Evolutionary conservation across 2,888 invertebrate genomes (phyloP).

Genomic region (Trissolcus japonicus): DNA sequence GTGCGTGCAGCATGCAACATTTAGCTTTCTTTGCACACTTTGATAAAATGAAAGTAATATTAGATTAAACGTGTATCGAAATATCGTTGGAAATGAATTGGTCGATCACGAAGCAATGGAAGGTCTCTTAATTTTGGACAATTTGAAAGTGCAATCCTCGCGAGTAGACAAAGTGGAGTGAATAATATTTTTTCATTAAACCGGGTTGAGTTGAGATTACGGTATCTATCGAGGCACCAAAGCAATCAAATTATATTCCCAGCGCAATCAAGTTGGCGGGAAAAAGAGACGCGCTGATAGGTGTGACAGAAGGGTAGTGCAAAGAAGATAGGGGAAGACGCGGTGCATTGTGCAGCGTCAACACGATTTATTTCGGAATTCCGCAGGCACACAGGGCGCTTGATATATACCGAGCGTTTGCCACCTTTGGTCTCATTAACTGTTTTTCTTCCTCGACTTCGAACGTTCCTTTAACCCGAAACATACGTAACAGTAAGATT

Average conservation of each 20-base stretch:
- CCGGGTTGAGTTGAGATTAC: conserved; percentile 66
- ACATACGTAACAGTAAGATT: conserved; percentile 54
- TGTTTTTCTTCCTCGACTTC: conserved; percentile 47
- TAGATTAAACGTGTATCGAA: neutral
- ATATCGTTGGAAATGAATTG: neutral
- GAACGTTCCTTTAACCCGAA: conserved; percentile 45
- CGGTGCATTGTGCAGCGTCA: conserved; percentile 52
- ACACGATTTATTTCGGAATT: conserved; percentile 61
- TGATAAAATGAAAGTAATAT: too few species aligned
- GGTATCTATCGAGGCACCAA: conserved; percentile 66
- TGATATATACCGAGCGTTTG: conserved; percentile 53
- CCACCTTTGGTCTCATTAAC: conserved; percentile 52
- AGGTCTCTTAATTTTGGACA: conserved; percentile 28
- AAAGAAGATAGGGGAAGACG: conserved; percentile 16
- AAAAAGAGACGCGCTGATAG: conserved; percentile 55
- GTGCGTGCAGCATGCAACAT: too few species aligned
- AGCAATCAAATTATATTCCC: conserved; percentile 75
- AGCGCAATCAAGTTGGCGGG: conserved; percentile 69
- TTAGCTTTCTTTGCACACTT: too few species aligned
- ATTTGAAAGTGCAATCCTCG: conserved; percentile 60
- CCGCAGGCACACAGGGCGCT: conserved; percentile 53
- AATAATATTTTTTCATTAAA: conserved; percentile 72
- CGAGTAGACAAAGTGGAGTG: conserved; percentile 62
- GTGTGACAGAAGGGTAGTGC: conserved; percentile 24
- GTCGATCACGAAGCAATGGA: neutral